Percentiles rank a stretch among this genome's conserved stretches.
These are phyloP conservation scores for Crocidura indochinensis DNA, from an alignment of 2,797 vertebrate genomes.

Conservation along the genomic window DNA sequence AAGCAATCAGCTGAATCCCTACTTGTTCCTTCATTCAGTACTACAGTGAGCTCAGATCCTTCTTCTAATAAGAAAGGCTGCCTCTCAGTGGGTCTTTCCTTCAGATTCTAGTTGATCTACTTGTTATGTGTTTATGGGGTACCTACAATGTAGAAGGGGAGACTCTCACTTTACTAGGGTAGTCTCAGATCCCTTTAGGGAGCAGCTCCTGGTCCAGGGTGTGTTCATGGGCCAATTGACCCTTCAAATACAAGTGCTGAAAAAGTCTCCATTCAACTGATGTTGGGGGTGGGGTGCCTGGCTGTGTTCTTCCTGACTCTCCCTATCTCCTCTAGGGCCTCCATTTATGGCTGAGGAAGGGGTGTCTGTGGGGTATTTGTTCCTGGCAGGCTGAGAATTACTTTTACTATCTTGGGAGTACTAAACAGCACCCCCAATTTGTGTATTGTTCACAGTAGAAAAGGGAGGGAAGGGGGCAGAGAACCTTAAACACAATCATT, in stretches of 20 bases:
- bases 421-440: neutral
- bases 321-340: neutral
- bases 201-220: no score
- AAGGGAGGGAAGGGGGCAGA: neutral
- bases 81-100: neutral
- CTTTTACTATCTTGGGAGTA: neutral
- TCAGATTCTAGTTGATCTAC: neutral
- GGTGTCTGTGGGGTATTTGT: neutral
- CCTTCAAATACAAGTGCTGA: neutral
- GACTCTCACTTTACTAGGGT: neutral
- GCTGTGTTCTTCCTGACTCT: neutral
- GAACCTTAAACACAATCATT: neutral
- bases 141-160: neutral
- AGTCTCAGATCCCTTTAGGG: fast-evolving
- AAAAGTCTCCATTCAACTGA: neutral
- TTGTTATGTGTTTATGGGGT: neutral
- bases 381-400: neutral
- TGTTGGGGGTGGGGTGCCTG: no score
- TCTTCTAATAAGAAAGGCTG: neutral
- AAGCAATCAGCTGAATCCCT: neutral
- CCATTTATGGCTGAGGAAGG: neutral
- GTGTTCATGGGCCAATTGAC: neutral
- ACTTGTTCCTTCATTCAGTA: neutral
- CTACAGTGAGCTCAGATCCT: neutral
- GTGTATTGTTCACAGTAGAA: fast-evolving